phyloP scores from a whole-genome alignment of 2,888 invertebrate species.

The Morinoia aosen region DNA sequence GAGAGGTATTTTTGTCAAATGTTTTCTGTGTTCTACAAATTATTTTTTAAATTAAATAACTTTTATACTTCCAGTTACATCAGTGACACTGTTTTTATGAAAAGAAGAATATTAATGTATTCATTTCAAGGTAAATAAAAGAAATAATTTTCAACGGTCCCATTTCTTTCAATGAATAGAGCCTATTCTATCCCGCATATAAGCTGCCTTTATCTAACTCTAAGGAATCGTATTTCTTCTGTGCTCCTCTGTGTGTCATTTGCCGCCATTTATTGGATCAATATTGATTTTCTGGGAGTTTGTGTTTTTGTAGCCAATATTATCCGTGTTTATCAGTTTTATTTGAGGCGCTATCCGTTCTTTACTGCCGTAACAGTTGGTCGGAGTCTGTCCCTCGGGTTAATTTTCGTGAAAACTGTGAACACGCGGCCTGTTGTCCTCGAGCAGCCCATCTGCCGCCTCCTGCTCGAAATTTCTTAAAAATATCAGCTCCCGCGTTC shows the following conservation, averaged over 20 bases:
- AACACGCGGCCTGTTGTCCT: not conserved
- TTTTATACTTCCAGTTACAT: no score
- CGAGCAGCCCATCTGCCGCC: not conserved
- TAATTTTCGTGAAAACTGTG: constrained; percentile 46
- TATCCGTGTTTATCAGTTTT: constrained; percentile 52
- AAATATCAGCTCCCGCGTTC: constrained; percentile 13
- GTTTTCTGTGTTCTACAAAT: no score
- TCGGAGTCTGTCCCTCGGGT: not conserved
- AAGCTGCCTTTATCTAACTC: constrained; percentile 13
- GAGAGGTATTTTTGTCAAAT: not conserved
- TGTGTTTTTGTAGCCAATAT: constrained; percentile 45
- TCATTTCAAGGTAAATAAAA: no score
- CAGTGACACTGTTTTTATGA: no score
- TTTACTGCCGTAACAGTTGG: constrained; percentile 53
- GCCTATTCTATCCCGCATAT: not conserved
- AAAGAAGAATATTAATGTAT: no score
- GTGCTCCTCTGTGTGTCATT: not conserved
- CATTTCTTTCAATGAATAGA: not conserved
- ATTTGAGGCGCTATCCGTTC: constrained; percentile 52
- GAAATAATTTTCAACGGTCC: not conserved
- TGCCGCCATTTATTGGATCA: constrained; percentile 18
- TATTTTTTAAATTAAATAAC: no score
- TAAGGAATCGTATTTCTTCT: constrained; percentile 19
- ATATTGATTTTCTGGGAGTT: constrained; percentile 44
- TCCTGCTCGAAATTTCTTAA: constrained; percentile 45